Base-by-base conservation (phyloP, 2,888 invertebrate species). In the Oegoconia quadripuncta region DNA sequence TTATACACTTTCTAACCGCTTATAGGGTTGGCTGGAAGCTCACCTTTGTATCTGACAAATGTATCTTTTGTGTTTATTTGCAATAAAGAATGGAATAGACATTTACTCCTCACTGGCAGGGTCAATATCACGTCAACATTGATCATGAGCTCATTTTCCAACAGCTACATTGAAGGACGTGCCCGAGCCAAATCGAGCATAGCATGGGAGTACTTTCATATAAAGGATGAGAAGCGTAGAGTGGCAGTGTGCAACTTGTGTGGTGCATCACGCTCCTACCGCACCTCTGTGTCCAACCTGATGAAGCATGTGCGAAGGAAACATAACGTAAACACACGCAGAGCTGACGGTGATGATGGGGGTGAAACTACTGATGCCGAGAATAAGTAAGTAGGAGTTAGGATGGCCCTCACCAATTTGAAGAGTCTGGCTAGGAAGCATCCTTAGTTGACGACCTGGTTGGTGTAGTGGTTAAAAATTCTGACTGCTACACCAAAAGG, bases 221-320 rank as follows among this genome's bases (percentile, higher is more conserved):
- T 47, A 1, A 26, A 31, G 1, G 52, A 58, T 29, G 36, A 35
- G 0, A 34, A 28, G 3, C 34, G 30, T 0, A 20, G 39, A 0
- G 11, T 51, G 8, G 58, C 56, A 0, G 22, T 37, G 0, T 59
- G 58, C 32, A 52, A 49, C 25, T 18, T 58, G 0, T 60, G 60
- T 16, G 36, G 37, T 0, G 28, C 28, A 0, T 14, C 35, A 4
- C 41, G 44, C 17, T 55, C 58, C 0, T 60, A 48, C 31, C 11
- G 39, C 1, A 39, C 51, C 0, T 45, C 57, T 0, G 50, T 55
- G 6, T 48, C 55, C 1, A 61, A 61, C 25, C 44, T 61, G 12
- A 46, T 52, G 47, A 57, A 55, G 34, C 60, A 61, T 33, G 40
- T 50, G 0, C 18, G 31, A 3, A 45, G 50, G 16, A 51, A 45